phyloP scores from a whole-genome alignment of 2,797 vertebrate genomes.

The Sebastes oblongus region DNA sequence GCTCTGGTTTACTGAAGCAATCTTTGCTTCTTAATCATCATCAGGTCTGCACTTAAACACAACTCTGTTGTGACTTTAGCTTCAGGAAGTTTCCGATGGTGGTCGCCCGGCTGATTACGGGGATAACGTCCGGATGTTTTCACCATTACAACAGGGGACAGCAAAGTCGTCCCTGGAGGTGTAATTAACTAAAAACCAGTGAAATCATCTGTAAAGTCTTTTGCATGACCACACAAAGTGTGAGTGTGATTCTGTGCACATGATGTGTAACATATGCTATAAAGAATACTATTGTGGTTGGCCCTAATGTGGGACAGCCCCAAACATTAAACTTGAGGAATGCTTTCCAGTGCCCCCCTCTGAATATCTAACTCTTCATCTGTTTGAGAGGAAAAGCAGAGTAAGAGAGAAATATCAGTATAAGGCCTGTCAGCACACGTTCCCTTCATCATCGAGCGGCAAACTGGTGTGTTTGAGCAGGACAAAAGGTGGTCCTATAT shows the following conservation, averaged over 20 bases:
- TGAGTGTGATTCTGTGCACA: background rate
- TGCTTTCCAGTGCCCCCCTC: conserved; percentile 45
- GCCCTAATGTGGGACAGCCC: conserved; percentile 40
- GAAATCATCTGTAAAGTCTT: conserved; percentile 5
- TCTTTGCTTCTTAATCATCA: conserved; percentile 33
- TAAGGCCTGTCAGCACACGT: conserved; percentile 52
- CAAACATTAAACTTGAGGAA: conserved; percentile 54
- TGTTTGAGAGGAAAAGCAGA: conserved; percentile 28
- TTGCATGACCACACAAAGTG: conserved; percentile 10
- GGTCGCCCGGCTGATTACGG: conserved; percentile 35
- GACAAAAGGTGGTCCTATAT: conserved; percentile 38
- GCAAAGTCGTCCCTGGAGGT: conserved; percentile 21
- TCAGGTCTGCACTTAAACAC: conserved; percentile 26
- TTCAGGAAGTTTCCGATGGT: conserved; percentile 43
- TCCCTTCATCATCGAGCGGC: conserved; percentile 15
- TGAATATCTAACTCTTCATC: conserved; percentile 47
- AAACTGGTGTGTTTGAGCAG: conserved; percentile 20
- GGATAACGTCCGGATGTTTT: conserved; percentile 45
- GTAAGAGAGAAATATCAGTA: conserved; percentile 13
- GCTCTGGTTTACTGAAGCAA: conserved; percentile 39
- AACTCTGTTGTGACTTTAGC: conserved; percentile 12
- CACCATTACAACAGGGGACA: conserved; percentile 25
- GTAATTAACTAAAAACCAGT: conserved; percentile 18
- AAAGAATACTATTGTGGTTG: conserved; percentile 52
- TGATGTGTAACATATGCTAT: conserved; percentile 28